A percentile compares a stretch with the other conserved stretches of the same genome.
Conservation (phyloP, 1,140 invertebrate genomes). For the Schlechtendalia chinensis region DNA sequence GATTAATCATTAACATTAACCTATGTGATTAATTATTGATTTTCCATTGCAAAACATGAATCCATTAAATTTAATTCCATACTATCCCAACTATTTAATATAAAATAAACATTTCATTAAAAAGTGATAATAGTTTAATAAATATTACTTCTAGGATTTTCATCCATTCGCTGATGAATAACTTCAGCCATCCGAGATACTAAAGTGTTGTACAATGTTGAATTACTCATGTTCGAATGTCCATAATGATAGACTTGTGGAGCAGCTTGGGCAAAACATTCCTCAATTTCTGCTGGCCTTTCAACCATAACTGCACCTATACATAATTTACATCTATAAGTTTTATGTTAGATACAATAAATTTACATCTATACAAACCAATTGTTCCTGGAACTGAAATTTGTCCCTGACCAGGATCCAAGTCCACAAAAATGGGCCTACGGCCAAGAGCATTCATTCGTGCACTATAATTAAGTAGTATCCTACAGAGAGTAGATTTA, state of each 20-base stretch:
- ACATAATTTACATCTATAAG: conserved; percentile 48
- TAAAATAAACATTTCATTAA: too few species aligned
- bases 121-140: too few species aligned
- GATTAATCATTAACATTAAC: too few species aligned
- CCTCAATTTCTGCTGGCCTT: conserved; percentile 84
- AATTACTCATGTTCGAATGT: conserved; percentile 77
- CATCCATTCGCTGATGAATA: conserved; percentile 79
- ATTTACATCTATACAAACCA: conserved; percentile 58
- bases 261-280: conserved; percentile 88
- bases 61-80: too few species aligned
- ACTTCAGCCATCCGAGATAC: conserved; percentile 82
- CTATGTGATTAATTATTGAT: too few species aligned
- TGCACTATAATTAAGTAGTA: conserved; percentile 93
- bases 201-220: conserved; percentile 82
- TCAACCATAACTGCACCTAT: conserved; percentile 83
- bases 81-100: too few species aligned
- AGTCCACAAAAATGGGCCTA: conserved; percentile 87
- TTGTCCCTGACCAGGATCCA: conserved; percentile 94
- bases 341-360: background rate
- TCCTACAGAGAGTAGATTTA: conserved; percentile 86
- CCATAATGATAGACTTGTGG: conserved; percentile 94
- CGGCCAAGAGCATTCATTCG: conserved; percentile 66
- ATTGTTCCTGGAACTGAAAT: conserved; percentile 91
- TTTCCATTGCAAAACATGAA: too few species aligned
- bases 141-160: conserved; percentile 65